Evolutionary conservation across 2,113 vertebrate genomes (phyloP), one percentile per base, ranked within the genome.

Genomic region (Scalopus aquaticus): DNA sequence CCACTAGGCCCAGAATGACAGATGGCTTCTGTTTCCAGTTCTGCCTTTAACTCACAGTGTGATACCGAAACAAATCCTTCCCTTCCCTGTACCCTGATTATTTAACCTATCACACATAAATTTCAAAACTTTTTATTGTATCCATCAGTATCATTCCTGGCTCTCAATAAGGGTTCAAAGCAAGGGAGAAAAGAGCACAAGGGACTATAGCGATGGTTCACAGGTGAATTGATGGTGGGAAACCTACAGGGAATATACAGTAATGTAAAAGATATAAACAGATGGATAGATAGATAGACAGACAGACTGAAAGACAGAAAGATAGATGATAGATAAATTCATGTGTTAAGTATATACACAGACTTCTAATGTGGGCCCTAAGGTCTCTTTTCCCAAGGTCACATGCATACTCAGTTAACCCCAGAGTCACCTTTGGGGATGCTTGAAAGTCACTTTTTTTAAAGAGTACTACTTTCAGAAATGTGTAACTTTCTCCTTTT

Each of bases 401-500:
- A 15, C 37, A 82, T 16, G 16, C 26, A 80, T 7, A 85, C 49
- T 15, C 58, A 12, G 20, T 86, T 78, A 82, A 64, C 17, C 13
- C 11, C 49, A 46, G 74, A 8, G 3, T 81, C 28, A 85, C 79
- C 64, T 91, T 56, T 74, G 22, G 64, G 17, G 5, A 93, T 62
- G 44, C 4, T 58, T 80, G 2, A 60, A 9, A 2, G 32, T 49
- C 37, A 74, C 65, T 77, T 24, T 26, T n/a, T 65, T 88, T 58
- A 91, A n/a, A 56, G 58, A 95, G 35, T 39, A 0, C 3, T 88
- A 46, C 28, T 72, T 77, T 84, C 22, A 79, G 56, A 97, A 86
- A 77, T 65, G 32, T n/a, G 16, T 67, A 1, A 42, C 46, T 69
- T 72, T 76, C 17, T 81, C 26, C 35, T 35, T 72, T 78, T 42